These are phyloP conservation scores for Drosophila sproati DNA, from an alignment of 1,140 invertebrate genomes.

Conservation along the genomic window DNA sequence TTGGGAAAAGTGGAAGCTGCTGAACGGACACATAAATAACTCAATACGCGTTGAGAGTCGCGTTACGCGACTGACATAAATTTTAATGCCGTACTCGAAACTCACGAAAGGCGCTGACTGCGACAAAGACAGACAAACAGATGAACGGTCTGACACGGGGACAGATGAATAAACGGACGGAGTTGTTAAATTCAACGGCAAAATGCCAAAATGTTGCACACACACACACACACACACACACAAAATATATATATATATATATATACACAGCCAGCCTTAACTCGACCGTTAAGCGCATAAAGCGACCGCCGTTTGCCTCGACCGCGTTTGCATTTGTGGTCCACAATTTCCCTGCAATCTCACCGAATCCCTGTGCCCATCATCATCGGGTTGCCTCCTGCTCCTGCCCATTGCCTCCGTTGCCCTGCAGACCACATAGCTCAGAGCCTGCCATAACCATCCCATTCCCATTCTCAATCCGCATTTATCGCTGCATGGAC, in stretches of 20 bases:
- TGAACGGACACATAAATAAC: conserved; percentile 51
- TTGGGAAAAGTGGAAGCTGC: conserved; percentile 9
- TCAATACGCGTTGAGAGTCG: conserved; percentile 56
- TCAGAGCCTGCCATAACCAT: conserved; percentile 42
- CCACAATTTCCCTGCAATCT: conserved; percentile 31
- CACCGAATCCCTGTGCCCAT: conserved; percentile 32
- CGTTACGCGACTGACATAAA: conserved; percentile 50
- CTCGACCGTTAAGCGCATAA: conserved; percentile 55
- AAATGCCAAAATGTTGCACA: conserved; percentile 40
- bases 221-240: not conserved
- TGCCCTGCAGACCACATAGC: not conserved
- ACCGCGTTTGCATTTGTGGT: conserved; percentile 52
- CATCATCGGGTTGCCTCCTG: conserved; percentile 3
- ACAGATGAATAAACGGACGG: not conserved
- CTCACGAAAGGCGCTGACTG: conserved; percentile 50
- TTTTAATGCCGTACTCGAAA: conserved; percentile 51
- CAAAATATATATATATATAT: not conserved
- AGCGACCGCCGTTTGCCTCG: conserved; percentile 31
- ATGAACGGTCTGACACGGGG: conserved; percentile 3
- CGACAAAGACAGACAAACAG: conserved; percentile 34
- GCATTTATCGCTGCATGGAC: conserved; percentile 57
- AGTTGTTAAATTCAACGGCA: conserved; percentile 49
- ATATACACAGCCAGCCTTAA: conserved; percentile 29
- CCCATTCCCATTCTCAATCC: conserved; percentile 45
- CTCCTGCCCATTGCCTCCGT: not conserved